Evolutionary conservation across 2,888 invertebrate species (phyloP).

Genomic region (Machimus rusticus): DNA sequence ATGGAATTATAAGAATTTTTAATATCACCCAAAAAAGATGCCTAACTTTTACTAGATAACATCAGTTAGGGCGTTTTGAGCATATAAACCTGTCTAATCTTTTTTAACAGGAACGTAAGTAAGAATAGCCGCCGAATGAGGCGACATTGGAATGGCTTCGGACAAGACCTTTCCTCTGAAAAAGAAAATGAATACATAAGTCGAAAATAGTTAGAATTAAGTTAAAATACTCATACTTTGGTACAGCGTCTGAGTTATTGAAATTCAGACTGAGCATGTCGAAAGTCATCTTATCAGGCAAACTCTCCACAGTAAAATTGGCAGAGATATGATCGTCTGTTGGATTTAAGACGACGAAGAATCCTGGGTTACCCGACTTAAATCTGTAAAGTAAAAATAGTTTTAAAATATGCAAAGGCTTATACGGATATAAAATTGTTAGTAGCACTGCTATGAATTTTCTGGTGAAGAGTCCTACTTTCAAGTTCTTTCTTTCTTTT

Average conservation of each 20-base stretch:
- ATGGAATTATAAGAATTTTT: not conserved
- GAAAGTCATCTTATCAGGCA: slow-evolving; percentile 72
- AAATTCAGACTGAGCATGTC: slow-evolving; percentile 67
- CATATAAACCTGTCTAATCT: not conserved
- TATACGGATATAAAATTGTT: not conserved
- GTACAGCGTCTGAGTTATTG: slow-evolving; percentile 51
- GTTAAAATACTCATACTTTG: slow-evolving; percentile 51
- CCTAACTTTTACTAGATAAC: not conserved
- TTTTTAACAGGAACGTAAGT: slow-evolving; percentile 71
- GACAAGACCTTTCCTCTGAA: slow-evolving; percentile 69
- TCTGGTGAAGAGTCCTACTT: not conserved
- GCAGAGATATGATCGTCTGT: slow-evolving; percentile 63
- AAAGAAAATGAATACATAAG: slow-evolving; percentile 48
- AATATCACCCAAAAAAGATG: not conserved
- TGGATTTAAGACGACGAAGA: slow-evolving; percentile 76
- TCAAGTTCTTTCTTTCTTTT: not conserved
- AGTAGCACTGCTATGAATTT: not conserved
- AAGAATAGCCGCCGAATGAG: slow-evolving; percentile 71
- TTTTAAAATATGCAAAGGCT: not conserved
- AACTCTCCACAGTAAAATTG: slow-evolving; percentile 66
- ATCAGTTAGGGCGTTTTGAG: not conserved
- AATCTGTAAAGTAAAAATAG: slow-evolving; percentile 65
- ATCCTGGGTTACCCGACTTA: slow-evolving; percentile 78
- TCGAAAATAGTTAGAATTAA: not conserved
- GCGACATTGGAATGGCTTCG: slow-evolving; percentile 67